A percentile compares a stretch with the other conserved stretches of the same genome.
These are phyloP conservation scores for Teinopalpus imperialis DNA, from an alignment of 2,888 invertebrate species.

Conservation along the genomic window DNA sequence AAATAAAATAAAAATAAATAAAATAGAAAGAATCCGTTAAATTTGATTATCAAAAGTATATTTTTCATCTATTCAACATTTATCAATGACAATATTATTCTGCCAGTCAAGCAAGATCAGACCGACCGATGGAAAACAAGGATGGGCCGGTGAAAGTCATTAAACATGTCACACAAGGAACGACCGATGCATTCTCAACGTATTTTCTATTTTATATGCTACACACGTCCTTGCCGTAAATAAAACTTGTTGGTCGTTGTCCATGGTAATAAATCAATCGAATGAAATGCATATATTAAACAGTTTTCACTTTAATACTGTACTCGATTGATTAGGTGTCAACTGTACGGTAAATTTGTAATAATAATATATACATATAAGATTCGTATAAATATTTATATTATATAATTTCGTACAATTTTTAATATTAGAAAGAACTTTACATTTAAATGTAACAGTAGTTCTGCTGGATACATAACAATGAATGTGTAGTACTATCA, in stretches of 20 bases:
- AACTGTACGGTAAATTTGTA: no score
- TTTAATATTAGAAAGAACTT: no score
- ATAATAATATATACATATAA: no score
- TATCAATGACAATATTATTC: slow-evolving; percentile 33
- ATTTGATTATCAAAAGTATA: no score
- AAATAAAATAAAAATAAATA: no score
- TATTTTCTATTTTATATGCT: slow-evolving; percentile 41
- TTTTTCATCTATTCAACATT: slow-evolving; percentile 2
- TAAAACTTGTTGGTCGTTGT: slow-evolving; percentile 11
- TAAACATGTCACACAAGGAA: slow-evolving; percentile 59
- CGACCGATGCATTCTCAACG: slow-evolving; percentile 55
- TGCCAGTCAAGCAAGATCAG: slow-evolving; percentile 50
- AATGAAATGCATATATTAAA: slow-evolving; percentile 30
- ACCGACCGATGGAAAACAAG: slow-evolving; percentile 54
- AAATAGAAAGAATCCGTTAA: no score
- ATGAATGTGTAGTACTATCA: no score
- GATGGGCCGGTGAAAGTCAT: slow-evolving; percentile 72
- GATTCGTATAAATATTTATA: no score
- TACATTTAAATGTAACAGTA: slow-evolving; percentile 1
- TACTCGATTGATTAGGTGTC: no score
- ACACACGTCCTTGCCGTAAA: slow-evolving; percentile 23
- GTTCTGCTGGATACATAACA: not conserved
- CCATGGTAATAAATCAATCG: slow-evolving; percentile 26
- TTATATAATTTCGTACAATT: no score
- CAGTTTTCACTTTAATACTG: slow-evolving; percentile 2